Evolutionary conservation across 2,888 invertebrate genomes (phyloP).

Genomic region (Allophyes oxyacanthae): DNA sequence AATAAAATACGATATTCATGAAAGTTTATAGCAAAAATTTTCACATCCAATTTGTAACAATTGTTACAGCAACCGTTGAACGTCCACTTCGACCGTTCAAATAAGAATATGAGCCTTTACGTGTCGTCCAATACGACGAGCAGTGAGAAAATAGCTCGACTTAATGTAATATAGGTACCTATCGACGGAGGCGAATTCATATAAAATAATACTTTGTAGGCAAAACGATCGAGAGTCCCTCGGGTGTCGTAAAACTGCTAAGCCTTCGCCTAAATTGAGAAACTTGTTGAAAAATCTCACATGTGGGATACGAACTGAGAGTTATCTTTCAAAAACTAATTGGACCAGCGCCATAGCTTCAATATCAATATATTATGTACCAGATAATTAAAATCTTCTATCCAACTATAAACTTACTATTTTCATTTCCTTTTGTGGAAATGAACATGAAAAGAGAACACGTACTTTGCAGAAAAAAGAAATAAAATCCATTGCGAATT

Average conservation of each 20-base stretch:
- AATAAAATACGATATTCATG: conserved; percentile 61
- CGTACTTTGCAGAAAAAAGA: conserved; percentile 7
- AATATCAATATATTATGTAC: no score
- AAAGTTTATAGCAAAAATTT: conserved; percentile 67
- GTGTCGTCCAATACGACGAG: conserved; percentile 67
- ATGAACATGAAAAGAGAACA: conserved; percentile 18
- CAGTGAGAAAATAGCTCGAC: conserved; percentile 68
- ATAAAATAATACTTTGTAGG: conserved; percentile 84
- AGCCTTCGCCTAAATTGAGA: conserved; percentile 81
- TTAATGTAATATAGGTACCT: conserved; percentile 74
- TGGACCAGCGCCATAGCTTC: conserved; percentile 34
- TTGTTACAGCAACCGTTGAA: conserved; percentile 74
- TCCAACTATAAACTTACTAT: background rate
- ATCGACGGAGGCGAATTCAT: conserved; percentile 73
- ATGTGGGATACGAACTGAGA: conserved; percentile 68
- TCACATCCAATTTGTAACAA: conserved; percentile 79
- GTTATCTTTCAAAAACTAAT: conserved; percentile 61
- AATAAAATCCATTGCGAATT: conserved; percentile 14
- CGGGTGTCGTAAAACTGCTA: conserved; percentile 80
- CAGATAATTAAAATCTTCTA: conserved; percentile 31
- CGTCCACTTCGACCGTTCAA: conserved; percentile 63
- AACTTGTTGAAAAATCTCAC: conserved; percentile 84
- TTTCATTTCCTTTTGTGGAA: conserved; percentile 15
- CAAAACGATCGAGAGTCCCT: conserved; percentile 79
- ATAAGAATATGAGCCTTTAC: conserved; percentile 76